Evolutionary conservation across 2,888 invertebrate species (phyloP).

Genomic region (Amiota communis): DNA sequence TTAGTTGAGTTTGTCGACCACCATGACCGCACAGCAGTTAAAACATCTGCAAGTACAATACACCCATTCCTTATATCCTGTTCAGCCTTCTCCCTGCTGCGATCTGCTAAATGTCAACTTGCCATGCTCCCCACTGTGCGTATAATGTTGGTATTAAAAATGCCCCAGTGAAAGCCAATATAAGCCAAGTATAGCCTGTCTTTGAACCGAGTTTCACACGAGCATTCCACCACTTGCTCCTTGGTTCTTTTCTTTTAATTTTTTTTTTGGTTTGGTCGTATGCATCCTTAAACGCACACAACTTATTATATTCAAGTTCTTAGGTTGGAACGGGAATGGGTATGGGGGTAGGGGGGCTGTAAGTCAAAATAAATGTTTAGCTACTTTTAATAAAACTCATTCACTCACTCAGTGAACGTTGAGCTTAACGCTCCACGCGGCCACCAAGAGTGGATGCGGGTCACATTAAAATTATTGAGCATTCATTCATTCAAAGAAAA

Average conservation of each 20-base stretch:
- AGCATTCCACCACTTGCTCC: no score
- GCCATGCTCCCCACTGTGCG: background rate
- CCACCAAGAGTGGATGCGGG: background rate
- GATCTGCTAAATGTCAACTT: no score
- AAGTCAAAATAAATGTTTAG: constrained; percentile 48
- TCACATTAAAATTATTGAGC: constrained; percentile 29
- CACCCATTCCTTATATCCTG: background rate
- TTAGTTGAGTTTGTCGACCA: background rate
- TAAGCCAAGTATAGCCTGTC: no score
- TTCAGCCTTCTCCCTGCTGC: background rate
- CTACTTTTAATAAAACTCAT: constrained; percentile 26
- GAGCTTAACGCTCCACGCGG: background rate
- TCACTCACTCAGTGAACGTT: background rate
- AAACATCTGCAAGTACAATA: background rate
- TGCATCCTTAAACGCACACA: background rate
- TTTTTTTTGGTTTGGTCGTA: background rate
- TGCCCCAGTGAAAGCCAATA: background rate
- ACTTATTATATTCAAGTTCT: background rate
- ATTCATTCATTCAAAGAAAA: constrained; percentile 12
- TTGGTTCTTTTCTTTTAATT: background rate
- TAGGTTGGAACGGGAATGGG: background rate
- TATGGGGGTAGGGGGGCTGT: constrained; percentile 19
- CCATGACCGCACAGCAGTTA: background rate
- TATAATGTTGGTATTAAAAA: background rate
- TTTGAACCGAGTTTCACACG: no score